Conservation (phyloP, 2,888 invertebrate species). For the Piscicola geometra region DNA sequence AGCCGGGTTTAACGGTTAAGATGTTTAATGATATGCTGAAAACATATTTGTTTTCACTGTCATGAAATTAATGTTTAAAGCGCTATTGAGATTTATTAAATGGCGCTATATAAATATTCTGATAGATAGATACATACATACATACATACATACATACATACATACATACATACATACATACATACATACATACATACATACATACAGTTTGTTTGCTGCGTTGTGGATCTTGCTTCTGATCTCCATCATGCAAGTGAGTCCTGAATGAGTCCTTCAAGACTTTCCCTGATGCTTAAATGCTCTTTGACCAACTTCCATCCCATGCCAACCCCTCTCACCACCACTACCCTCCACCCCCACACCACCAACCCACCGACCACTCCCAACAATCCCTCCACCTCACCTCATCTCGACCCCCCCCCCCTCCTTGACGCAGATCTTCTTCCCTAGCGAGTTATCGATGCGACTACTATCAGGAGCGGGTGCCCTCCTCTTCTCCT, state of each 20-base stretch:
- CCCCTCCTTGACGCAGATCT: constrained; percentile 61
- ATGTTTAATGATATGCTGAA: too few species aligned
- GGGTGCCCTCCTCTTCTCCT: constrained; percentile 68
- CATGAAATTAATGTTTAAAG: too few species aligned
- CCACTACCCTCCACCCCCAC: not conserved
- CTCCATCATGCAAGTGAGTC: constrained; percentile 63
- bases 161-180: constrained; percentile 12
- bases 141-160: constrained; percentile 6
- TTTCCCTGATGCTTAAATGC: too few species aligned
- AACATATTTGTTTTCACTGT: too few species aligned
- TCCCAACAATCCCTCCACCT: not conserved
- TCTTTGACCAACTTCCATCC: too few species aligned
- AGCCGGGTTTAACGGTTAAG: too few species aligned
- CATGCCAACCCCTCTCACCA: not conserved
- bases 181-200: not conserved
- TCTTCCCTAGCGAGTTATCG: constrained; percentile 68
- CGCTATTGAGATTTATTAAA: too few species aligned
- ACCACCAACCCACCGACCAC: too few species aligned
- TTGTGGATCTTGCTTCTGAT: constrained; percentile 65
- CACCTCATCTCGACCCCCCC: not conserved
- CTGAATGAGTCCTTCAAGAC: too few species aligned
- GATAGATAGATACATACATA: not conserved
- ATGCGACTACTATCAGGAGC: constrained; percentile 69
- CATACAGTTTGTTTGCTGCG: constrained; percentile 54
- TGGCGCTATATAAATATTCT: not conserved